Evolutionary conservation across 1,140 invertebrate species (phyloP).

Genomic region (Oncopodura yosiiana): DNA sequence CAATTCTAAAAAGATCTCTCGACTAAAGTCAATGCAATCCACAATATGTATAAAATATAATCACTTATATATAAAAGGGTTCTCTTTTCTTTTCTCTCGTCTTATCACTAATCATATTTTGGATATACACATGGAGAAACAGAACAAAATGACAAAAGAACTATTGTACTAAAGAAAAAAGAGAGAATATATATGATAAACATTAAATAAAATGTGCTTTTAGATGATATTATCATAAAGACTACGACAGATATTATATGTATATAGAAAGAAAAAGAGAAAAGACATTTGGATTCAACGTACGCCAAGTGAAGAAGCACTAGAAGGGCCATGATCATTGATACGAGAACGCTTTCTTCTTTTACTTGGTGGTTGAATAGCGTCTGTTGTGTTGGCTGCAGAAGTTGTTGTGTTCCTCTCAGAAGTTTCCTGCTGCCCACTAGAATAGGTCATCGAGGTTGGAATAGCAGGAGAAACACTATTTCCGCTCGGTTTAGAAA

Average conservation of each 20-base stretch:
- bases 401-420: conserved; percentile 24
- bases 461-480: conserved; percentile 15
- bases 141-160: too few relatives aligned
- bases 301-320: background rate
- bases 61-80: too few relatives aligned
- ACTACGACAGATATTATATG: background rate
- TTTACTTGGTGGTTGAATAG: conserved; percentile 24
- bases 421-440: conserved; percentile 21
- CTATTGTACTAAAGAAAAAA: too few relatives aligned
- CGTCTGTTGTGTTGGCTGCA: conserved; percentile 9
- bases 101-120: too few relatives aligned
- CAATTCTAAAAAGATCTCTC: too few relatives aligned
- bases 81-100: too few relatives aligned
- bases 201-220: background rate
- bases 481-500: conserved; percentile 34
- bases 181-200: too few relatives aligned
- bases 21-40: too few relatives aligned
- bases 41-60: too few relatives aligned
- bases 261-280: background rate
- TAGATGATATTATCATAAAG: background rate
- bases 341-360: conserved; percentile 33
- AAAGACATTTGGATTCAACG: conserved; percentile 19
- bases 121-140: too few relatives aligned
- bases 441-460: conserved; percentile 24
- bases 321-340: conserved; percentile 23